Evolutionary conservation across 2,113 vertebrate species (phyloP).

Genomic region (Ginglymostoma cirratum): DNA sequence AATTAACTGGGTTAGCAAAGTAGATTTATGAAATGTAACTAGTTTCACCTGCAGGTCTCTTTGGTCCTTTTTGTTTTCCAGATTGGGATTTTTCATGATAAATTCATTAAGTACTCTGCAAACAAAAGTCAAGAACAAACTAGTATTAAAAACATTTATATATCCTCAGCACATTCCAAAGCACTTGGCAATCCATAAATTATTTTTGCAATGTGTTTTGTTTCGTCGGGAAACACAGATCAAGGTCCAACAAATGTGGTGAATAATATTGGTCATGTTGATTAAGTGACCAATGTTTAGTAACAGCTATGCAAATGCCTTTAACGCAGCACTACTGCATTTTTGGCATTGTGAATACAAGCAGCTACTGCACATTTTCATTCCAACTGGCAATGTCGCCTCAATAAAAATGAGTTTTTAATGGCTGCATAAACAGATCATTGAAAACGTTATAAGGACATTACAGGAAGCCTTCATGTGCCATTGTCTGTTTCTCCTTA

Average conservation of each 20-base stretch:
- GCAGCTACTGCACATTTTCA: neutral
- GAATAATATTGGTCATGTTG: neutral
- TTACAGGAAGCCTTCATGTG: neutral
- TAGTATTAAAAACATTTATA: neutral
- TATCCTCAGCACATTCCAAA: neutral
- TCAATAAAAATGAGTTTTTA: neutral
- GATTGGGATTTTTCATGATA: conserved; percentile 93
- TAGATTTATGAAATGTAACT: neutral
- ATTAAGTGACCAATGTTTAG: neutral
- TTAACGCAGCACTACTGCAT: neutral
- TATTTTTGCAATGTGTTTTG: neutral
- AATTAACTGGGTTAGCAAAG: neutral
- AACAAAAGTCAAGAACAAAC: conserved; percentile 38
- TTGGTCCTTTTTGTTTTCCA: conserved; percentile 98
- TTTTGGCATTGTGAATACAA: neutral
- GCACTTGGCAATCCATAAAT: neutral
- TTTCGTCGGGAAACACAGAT: neutral
- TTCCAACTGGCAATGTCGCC: neutral
- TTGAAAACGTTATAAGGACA: neutral
- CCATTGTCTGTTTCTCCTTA: too few relatives aligned
- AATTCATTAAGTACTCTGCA: conserved; percentile 91
- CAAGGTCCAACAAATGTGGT: neutral
- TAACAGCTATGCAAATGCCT: neutral
- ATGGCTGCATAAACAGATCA: neutral
- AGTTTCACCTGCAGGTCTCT: conserved; percentile 85